Evolutionary conservation across 2,797 vertebrate species (phyloP).

Genomic region (Sorex maritimensis): DNA sequence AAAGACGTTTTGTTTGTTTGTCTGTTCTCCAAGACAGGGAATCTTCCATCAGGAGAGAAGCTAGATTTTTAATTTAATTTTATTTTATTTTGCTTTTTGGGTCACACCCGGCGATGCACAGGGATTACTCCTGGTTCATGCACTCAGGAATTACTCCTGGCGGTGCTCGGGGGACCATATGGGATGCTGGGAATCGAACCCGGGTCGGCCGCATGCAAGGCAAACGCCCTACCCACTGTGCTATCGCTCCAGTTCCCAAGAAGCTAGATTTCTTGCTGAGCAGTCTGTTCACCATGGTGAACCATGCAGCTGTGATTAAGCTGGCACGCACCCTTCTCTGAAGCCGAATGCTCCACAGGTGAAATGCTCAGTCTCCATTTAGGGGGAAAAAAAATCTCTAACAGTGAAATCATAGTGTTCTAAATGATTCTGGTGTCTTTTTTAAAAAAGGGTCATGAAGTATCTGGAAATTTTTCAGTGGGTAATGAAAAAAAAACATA

Average conservation of each 20-base stretch:
- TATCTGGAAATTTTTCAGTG: conserved; percentile 47
- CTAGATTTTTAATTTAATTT: neutral
- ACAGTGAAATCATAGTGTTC: conserved; percentile 31
- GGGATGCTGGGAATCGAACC: too few relatives aligned
- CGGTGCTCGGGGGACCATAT: too few relatives aligned
- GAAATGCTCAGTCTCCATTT: conserved; percentile 21
- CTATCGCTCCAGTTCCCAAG: neutral
- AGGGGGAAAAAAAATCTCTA: conserved; percentile 45
- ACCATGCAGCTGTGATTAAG: conserved; percentile 3
- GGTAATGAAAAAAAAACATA: conserved; percentile 54
- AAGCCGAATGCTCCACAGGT: conserved; percentile 66
- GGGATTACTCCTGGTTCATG: too few relatives aligned
- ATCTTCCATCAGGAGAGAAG: neutral
- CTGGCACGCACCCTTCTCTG: conserved; percentile 21
- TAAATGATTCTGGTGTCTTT: conserved; percentile 42
- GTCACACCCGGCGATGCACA: too few relatives aligned
- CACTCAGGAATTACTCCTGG: too few relatives aligned
- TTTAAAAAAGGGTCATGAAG: conserved; percentile 3
- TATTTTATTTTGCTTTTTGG: too few relatives aligned
- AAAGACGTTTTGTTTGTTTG: conserved; percentile 4
- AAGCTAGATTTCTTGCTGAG: neutral
- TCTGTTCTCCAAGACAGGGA: conserved; percentile 54
- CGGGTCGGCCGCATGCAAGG: too few relatives aligned
- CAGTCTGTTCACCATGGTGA: conserved; percentile 48
- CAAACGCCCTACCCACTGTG: too few relatives aligned